Percentiles rank a stretch among this genome's conserved stretches.
These are phyloP conservation scores for Onychostruthus taczanowskii DNA, from an alignment of 2,113 vertebrate genomes.

Conservation along the genomic window DNA sequence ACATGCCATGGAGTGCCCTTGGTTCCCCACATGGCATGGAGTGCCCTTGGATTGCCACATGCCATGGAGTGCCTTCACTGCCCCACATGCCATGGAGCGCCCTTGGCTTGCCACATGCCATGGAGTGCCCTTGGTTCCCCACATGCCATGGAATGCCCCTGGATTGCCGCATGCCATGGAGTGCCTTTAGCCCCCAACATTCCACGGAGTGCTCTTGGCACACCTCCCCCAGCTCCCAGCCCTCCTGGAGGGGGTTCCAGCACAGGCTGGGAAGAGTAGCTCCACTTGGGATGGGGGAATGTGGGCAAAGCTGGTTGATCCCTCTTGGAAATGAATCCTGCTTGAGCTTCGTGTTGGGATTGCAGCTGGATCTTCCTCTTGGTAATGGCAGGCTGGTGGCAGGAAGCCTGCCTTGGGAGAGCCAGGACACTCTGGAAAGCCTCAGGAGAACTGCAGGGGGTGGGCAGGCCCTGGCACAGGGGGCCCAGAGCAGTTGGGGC, in stretches of 20 bases:
- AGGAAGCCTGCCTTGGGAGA: neutral
- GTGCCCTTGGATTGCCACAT: neutral
- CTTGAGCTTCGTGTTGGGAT: accelerated
- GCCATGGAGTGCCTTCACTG: neutral
- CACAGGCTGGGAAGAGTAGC: accelerated
- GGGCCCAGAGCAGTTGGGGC: neutral
- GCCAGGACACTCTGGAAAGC: neutral
- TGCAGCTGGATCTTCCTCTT: neutral
- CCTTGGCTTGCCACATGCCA: neutral
- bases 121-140: neutral
- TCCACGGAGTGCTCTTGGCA: neutral
- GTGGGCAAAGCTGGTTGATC: accelerated
- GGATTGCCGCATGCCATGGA: neutral
- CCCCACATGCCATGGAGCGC: neutral
- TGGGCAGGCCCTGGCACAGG: neutral
- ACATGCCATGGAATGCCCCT: neutral
- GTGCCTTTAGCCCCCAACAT: neutral
- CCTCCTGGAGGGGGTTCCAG: neutral
- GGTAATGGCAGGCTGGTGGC: neutral
- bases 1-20: neutral
- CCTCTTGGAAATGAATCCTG: accelerated
- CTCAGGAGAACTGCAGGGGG: neutral
- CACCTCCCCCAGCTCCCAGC: accelerated
- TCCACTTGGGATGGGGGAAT: neutral
- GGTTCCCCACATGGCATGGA: neutral